phyloP scores from a whole-genome alignment of 2,888 invertebrate species.

The Cephalotes varians region DNA sequence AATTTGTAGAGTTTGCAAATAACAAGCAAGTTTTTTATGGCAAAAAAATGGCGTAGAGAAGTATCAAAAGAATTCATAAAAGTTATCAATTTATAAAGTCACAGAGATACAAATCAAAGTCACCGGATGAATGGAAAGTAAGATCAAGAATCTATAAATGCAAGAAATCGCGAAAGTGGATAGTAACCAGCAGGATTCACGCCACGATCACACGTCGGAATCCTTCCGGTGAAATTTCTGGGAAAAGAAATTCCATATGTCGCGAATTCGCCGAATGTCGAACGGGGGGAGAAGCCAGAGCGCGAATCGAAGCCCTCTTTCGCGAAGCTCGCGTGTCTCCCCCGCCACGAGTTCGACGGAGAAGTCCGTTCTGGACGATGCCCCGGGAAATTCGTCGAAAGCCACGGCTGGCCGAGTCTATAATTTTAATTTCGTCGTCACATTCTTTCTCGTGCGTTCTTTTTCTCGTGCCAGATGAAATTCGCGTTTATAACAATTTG shows the following conservation, averaged over 20 bases:
- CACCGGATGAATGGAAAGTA: background rate
- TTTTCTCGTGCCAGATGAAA: conserved; percentile 46
- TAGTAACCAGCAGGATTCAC: background rate
- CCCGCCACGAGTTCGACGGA: conserved; percentile 46
- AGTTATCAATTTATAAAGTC: background rate
- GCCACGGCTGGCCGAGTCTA: conserved; percentile 48
- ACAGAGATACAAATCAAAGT: background rate
- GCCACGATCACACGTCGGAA: background rate
- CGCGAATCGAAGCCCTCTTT: conserved; percentile 1
- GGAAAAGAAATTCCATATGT: conserved; percentile 43
- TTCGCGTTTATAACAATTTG: conserved; percentile 3
- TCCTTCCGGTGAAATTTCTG: conserved; percentile 40
- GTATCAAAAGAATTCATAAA: background rate
- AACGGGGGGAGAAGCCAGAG: background rate
- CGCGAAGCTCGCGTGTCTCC: conserved; percentile 36
- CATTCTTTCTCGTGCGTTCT: conserved; percentile 16
- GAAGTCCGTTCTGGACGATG: conserved; percentile 74
- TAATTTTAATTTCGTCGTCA: conserved; percentile 5
- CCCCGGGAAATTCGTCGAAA: conserved; percentile 77
- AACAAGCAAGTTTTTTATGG: background rate
- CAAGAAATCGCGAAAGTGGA: background rate
- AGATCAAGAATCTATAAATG: background rate
- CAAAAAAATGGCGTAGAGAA: background rate
- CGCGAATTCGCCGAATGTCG: conserved; percentile 10
- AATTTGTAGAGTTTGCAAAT: background rate